A percentile compares a stretch with the other conserved stretches of the same genome.
These are phyloP conservation scores for Himalopsyche kuldschensis DNA, from an alignment of 2,888 invertebrate genomes.

Conservation along the genomic window DNA sequence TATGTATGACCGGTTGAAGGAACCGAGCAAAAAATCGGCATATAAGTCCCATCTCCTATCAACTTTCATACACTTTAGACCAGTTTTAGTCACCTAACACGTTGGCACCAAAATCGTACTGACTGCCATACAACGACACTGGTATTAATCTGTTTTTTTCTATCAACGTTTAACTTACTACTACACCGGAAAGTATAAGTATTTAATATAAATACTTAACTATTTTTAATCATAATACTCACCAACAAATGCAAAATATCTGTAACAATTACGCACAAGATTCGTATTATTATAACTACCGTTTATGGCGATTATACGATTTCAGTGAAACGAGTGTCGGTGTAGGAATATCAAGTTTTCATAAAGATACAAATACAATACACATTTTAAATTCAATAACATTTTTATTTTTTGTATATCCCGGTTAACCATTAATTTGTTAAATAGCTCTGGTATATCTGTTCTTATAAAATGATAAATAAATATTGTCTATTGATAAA, in stretches of 20 bases:
- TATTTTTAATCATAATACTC: background rate
- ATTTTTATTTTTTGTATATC: background rate
- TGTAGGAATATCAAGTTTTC: background rate
- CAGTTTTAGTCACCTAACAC: background rate
- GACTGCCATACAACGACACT: background rate
- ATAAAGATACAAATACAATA: background rate
- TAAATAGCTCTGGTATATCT: background rate
- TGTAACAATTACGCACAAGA: too few relatives aligned
- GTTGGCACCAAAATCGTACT: background rate
- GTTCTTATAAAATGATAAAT: conserved; percentile 18
- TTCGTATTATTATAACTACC: too few relatives aligned
- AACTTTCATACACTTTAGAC: background rate
- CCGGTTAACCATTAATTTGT: background rate
- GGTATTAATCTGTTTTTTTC: background rate
- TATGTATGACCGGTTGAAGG: conserved; percentile 14
- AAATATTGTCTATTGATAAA: conserved; percentile 4
- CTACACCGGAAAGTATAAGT: background rate
- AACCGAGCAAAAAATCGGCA: background rate
- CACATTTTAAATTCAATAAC: background rate
- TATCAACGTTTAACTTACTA: background rate
- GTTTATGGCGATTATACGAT: background rate
- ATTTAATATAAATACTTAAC: background rate
- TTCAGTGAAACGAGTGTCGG: background rate
- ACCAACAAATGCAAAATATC: too few relatives aligned
- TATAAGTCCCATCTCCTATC: background rate